Evolutionary conservation across 2,113 vertebrate species (phyloP).

Genomic region (Prinia subflava): DNA sequence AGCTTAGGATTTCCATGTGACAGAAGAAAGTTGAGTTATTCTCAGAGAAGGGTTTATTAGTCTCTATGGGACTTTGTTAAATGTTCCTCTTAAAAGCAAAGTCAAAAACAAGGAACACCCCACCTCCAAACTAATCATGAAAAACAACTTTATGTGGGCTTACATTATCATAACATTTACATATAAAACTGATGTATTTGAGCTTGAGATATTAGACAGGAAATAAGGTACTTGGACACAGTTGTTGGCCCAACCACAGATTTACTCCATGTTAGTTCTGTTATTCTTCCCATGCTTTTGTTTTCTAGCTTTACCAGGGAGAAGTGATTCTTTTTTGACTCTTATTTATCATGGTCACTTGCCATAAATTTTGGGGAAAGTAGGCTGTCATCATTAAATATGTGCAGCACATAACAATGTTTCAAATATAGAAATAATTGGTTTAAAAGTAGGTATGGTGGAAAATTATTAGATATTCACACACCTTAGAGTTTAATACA

Average conservation of each 20-base stretch:
- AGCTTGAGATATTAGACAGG: neutral
- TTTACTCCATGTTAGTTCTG: neutral
- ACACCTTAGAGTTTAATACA: neutral
- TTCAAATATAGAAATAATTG: neutral
- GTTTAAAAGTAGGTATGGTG: neutral
- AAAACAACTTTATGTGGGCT: neutral
- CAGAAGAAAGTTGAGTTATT: neutral
- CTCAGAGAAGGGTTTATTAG: neutral
- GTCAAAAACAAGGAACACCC: neutral
- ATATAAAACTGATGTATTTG: neutral
- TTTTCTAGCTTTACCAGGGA: neutral
- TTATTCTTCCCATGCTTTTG: neutral
- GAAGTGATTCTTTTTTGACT: neutral
- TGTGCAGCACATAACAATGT: neutral
- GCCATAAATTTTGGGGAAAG: neutral
- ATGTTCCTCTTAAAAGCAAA: neutral
- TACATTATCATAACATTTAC: neutral
- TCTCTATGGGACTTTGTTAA: neutral
- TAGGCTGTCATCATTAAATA: neutral
- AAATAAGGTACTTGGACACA: neutral
- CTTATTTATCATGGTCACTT: neutral
- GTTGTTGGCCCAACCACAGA: neutral
- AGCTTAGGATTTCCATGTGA: neutral
- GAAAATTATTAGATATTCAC: neutral
- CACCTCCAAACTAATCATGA: fast-evolving